phyloP scores from a whole-genome alignment of 2,888 invertebrate genomes.

The Scrobipalpa atriplicella region DNA sequence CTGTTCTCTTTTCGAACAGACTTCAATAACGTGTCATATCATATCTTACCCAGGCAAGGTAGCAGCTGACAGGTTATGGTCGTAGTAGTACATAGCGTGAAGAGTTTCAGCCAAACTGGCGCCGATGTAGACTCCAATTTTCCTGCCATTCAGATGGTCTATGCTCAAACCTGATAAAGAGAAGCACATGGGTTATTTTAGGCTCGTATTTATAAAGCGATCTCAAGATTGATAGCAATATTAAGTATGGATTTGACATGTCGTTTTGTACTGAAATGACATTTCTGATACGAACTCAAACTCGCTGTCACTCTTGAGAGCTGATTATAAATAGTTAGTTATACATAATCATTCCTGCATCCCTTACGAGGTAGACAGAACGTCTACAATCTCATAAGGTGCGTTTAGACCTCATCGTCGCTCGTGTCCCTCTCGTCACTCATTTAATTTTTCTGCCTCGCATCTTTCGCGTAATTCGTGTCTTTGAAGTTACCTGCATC shows the following conservation, averaged over 20 bases:
- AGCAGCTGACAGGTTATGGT: constrained; percentile 44
- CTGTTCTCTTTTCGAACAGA: no score
- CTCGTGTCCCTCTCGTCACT: neutral
- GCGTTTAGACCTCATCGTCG: no score
- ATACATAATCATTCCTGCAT: no score
- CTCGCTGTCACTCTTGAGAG: no score
- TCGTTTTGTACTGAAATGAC: no score
- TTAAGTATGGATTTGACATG: no score
- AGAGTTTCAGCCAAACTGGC: constrained; percentile 84
- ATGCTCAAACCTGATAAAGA: constrained; percentile 81
- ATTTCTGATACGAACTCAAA: no score
- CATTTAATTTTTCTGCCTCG: neutral
- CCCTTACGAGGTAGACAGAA: neutral
- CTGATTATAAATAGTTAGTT: no score
- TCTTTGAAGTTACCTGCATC: constrained; percentile 44
- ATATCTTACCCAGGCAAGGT: constrained; percentile 56
- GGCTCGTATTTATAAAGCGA: no score
- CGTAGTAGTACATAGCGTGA: constrained; percentile 69
- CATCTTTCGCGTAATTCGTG: neutral
- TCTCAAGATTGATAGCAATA: no score
- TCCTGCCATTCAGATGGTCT: constrained; percentile 73
- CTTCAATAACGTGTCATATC: no score
- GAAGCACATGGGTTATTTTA: no score
- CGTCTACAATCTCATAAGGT: neutral
- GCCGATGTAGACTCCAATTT: constrained; percentile 71